Evolutionary conservation across 2,888 invertebrate species (phyloP), one percentile per base, ranked within the genome.

Genomic region (Chorisops tibialis): DNA sequence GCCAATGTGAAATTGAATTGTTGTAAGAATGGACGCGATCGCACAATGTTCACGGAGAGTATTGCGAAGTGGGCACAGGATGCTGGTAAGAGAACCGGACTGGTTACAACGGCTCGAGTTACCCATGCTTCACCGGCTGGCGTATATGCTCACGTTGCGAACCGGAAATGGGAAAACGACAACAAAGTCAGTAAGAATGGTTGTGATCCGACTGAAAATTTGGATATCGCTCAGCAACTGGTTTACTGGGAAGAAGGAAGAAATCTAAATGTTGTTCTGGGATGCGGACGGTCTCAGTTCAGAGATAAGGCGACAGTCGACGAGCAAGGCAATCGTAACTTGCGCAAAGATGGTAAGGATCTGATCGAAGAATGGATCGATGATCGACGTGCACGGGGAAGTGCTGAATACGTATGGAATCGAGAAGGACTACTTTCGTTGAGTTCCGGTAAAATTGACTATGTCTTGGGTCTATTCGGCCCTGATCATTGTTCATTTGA

Each of bases 101-200:
- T 87, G 5, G 88, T 91, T 1, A 92, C 91, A 0, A 89, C 87
- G 0, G 87, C 89, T 0, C 77, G 89, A 18, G 83, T 91, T 4
- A 91, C 91, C 0, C 89, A 91, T 70, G 91, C 90, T 0, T 85
- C 88, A 0, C 90, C 90, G 0, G 86, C 87, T 0, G 87, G 87
- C 0, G 79, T 85, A 0, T 91, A 88, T 72, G 85, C 89, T 0
- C 87, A 89, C 70, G 82, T 82, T 0, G 83, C 89, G 0, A 81
- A 87, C 63, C 79, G 90, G 1, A 79, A 82, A 39, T 91, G 89
- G 86, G 89, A 91, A 72, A 75, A 74, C 19, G 88, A 90, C 70
- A 72, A 77, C 0, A 83, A 85, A 38, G 71, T 87, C 1, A 69
- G 68, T 64, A 73, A 80, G 0, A 71, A 78, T 12, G 79, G 79